Evolutionary conservation across 2,797 vertebrate species (phyloP), one percentile per base, ranked within the genome.

Genomic region (Chelmon rostratus): DNA sequence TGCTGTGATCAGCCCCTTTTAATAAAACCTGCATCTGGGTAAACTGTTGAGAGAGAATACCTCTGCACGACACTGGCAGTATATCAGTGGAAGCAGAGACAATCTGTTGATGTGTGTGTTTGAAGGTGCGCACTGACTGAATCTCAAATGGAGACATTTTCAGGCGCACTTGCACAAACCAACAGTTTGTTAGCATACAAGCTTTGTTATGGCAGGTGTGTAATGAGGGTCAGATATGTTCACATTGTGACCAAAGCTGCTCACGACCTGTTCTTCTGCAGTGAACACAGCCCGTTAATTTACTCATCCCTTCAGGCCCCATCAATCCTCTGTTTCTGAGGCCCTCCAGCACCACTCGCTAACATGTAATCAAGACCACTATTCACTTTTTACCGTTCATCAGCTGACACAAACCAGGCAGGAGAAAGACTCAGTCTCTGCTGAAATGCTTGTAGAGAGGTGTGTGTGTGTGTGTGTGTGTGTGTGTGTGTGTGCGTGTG

Each of bases 1-100:
- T 65, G 74, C 62, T 85, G 79, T 87, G 79, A 90, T 86, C 75
- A 65, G 54, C 68, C 44, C 56, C 47, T 66, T 47, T 79, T 79
- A 85, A 89, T 85, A 87, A 83, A 88, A 68, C 58, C n/a, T 74
- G 81, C 76, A 78, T 80, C 67, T 83, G 59, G 62, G 59, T 78
- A 68, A 76, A 67, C 42, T 81, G 62, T 78, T 62, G 58, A 52
- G 44, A 38, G 47, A 46, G 65, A 73, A 59, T 38, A 37, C 31
- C 37, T 57, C 31, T 5, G 28, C 25, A 25, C 54, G 75, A 63
- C 37, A 6, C n/a, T 16, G 61, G 37, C 35, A 25, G 25, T 63
- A 58, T 35, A 78, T 86, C 80, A 80, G 44, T 25, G 49, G 2
- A 44, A 40, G 9, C 35, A 28, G 57, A 11, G 38, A 15, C 16